Evolutionary conservation across 2,888 invertebrate genomes (phyloP).

Genomic region (Drosophila koepferae): DNA sequence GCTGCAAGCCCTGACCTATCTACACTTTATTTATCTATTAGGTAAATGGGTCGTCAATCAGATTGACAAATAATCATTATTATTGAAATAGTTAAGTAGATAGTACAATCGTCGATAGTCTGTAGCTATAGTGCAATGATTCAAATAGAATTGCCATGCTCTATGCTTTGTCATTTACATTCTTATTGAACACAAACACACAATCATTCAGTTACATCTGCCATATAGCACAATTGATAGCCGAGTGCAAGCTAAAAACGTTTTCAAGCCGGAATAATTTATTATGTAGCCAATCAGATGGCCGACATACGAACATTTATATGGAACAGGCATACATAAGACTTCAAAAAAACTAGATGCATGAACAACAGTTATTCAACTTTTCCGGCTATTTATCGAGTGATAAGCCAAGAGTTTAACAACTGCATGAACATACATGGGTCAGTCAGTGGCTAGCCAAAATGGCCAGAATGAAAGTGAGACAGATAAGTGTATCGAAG

Average conservation of each 20-base stretch:
- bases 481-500: conserved; percentile 25
- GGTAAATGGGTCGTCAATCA: background rate
- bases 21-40: background rate
- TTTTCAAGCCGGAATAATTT: conserved; percentile 17
- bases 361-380: conserved; percentile 9
- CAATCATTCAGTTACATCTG: background rate
- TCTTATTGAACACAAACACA: background rate
- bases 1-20: background rate
- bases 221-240: background rate
- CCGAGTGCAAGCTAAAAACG: background rate
- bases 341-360: background rate
- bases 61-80: background rate
- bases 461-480: conserved; percentile 1
- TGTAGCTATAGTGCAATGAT: too few species aligned
- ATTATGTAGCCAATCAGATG: conserved; percentile 8
- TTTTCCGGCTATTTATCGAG: conserved; percentile 30
- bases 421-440: conserved; percentile 20
- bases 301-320: background rate
- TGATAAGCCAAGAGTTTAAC: conserved; percentile 6
- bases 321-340: background rate
- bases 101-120: too few species aligned
- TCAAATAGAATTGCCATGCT: too few species aligned
- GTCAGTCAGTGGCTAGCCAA: conserved; percentile 29
- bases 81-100: background rate
- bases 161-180: too few species aligned